Percentiles rank a stretch among this genome's conserved stretches.
These are phyloP conservation scores for Nephrotoma guestfalica DNA, from an alignment of 2,888 invertebrate genomes.

Conservation along the genomic window DNA sequence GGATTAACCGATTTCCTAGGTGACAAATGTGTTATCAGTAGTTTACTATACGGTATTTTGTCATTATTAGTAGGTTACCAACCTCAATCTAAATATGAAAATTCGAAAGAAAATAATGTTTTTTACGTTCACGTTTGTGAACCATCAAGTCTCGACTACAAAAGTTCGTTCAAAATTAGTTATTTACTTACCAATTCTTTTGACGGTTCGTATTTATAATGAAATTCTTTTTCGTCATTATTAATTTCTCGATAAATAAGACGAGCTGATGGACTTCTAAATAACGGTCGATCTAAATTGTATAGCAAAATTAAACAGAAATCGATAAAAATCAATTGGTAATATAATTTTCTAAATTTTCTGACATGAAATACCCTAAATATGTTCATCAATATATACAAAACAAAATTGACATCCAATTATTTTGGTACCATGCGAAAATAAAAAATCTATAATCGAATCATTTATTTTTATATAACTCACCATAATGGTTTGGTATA, in stretches of 20 bases:
- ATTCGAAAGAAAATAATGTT: too few species aligned
- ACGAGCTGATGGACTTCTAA: slow-evolving; percentile 30
- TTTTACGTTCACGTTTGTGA: too few species aligned
- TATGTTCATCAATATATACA: background rate
- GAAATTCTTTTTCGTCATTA: slow-evolving; percentile 28
- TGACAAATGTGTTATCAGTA: too few species aligned
- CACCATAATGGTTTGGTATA: slow-evolving; percentile 77
- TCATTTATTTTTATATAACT: slow-evolving; percentile 22
- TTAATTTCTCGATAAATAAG: slow-evolving; percentile 30
- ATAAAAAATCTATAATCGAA: background rate
- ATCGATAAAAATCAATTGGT: background rate
- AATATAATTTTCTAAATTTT: background rate
- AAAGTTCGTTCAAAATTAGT: background rate
- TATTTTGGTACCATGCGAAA: background rate
- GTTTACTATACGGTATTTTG: too few species aligned
- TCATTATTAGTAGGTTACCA: too few species aligned
- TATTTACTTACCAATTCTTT: slow-evolving; percentile 32
- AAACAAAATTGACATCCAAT: background rate
- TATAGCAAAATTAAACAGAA: slow-evolving; percentile 11
- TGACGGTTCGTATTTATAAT: slow-evolving; percentile 34
- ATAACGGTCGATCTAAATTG: slow-evolving; percentile 23
- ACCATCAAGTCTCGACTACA: too few species aligned
- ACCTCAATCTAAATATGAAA: too few species aligned
- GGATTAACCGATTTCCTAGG: too few species aligned
- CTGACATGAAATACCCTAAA: background rate